phyloP scores from a whole-genome alignment of 2,113 vertebrate genomes.

The Hylia prasina region DNA sequence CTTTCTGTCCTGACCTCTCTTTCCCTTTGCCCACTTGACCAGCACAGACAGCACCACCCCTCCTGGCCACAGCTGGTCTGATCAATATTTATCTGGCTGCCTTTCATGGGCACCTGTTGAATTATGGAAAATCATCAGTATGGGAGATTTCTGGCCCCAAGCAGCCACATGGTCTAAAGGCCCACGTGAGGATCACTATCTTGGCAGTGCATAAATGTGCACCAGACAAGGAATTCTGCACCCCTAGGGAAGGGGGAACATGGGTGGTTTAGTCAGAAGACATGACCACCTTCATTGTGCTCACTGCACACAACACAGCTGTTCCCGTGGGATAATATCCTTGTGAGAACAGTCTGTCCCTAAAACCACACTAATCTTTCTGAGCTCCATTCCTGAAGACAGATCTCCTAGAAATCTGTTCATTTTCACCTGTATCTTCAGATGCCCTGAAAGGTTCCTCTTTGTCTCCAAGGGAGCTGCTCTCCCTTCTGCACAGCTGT shows the following conservation, averaged over 20 bases:
- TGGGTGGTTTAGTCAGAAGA: neutral
- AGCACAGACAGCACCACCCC: neutral
- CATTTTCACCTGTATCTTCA: neutral
- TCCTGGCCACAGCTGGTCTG: neutral
- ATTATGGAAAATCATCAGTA: neutral
- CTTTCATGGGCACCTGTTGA: neutral
- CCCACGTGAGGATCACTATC: neutral
- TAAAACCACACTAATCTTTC: neutral
- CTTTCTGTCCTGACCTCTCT: neutral
- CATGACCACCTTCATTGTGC: accelerated
- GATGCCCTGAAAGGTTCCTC: neutral
- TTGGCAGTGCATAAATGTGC: neutral
- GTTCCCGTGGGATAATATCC: neutral
- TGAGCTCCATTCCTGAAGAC: neutral
- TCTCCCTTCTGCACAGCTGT: neutral
- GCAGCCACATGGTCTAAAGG: neutral
- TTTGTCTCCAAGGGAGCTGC: neutral
- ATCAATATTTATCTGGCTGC: neutral
- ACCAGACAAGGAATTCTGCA: neutral
- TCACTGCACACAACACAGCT: neutral
- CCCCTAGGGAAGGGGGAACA: neutral
- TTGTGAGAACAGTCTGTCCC: neutral
- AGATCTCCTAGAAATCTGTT: neutral
- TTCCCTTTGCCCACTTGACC: neutral
- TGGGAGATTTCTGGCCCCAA: neutral